Percentiles rank a stretch among this genome's conserved stretches.
These are phyloP conservation scores for Chaetogeoica ovagalla DNA, from an alignment of 2,888 invertebrate genomes.

Conservation along the genomic window DNA sequence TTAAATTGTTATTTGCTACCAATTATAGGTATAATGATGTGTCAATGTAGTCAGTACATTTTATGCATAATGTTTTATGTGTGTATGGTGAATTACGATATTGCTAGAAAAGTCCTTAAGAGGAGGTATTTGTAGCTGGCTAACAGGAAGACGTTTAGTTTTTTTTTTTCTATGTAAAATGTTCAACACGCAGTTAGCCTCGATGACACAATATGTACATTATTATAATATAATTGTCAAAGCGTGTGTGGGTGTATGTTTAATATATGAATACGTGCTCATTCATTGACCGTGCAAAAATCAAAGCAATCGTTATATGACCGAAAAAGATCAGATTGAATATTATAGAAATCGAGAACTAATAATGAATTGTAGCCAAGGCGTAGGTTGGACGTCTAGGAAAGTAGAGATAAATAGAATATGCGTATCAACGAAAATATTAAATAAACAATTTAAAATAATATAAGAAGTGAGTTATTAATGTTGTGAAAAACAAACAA, in stretches of 20 bases:
- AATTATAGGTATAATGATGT: background rate
- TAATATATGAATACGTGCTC: background rate
- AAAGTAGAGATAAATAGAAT: too few relatives aligned
- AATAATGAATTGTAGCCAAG: background rate
- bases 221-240: background rate
- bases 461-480: too few relatives aligned
- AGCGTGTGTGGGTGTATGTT: background rate
- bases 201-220: background rate
- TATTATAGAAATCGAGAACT: background rate
- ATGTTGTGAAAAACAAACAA: background rate
- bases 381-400: too few relatives aligned
- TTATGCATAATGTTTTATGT: background rate
- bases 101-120: background rate
- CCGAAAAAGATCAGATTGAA: background rate
- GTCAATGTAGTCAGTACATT: background rate
- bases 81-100: background rate
- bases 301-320: background rate
- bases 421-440: too few relatives aligned
- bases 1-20: background rate
- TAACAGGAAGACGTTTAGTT: conserved; percentile 11
- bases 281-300: background rate
- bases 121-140: background rate
- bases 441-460: too few relatives aligned
- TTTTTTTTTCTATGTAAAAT: conserved; percentile 17
- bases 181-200: background rate